Evolutionary conservation across 2,113 vertebrate species (phyloP), one percentile per base, ranked within the genome.

Genomic region (Rhegmatorhina hoffmannsi): DNA sequence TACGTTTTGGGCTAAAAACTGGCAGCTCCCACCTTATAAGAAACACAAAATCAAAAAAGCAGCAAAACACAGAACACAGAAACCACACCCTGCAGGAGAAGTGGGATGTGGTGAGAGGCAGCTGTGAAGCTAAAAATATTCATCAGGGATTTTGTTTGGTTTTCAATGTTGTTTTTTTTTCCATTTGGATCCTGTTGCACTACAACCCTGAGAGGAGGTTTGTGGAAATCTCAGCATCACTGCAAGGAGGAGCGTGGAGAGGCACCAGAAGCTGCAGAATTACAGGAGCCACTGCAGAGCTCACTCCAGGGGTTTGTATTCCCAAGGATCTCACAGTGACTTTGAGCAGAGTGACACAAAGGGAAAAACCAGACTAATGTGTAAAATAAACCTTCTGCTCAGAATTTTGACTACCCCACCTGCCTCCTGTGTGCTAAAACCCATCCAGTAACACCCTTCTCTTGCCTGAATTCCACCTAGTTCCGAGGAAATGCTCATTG

Each of bases 151-250:
- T 77, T 68, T 21, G n/a, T 43, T 59, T 19, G 10, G 3, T n/a
- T 5, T 28, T 63, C 18, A 10, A 14, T 33, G 7, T 0, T 33
- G 7, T 0, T 0, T 2, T 52, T 55, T 36, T 36, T 5, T 9
- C 1, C 21, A 11, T 60, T 64, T 56, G 34, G 17, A 38, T 89
- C 31, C 53, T 63, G 31, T 31, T 88, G 34, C 82, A 18, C 26
- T 46, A 55, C 10, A 56, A 24, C 13, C 47, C 43, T 2, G 1
- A 46, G 59, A 80, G 7, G 13, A 46, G 40, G 43, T 34, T 36
- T 55, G 58, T 6, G 62, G 34, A 50, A 58, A 46, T 34, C 47
- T 50, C 17, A 17, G 50, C 43, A 7, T 25, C 49, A 21, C 3
- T 80, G 67, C 63, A 38, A 80, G 83, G 25, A 92, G 31, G 50